A percentile compares a stretch with the other conserved stretches of the same genome.
Conservation (phyloP, 2,888 invertebrate genomes). For the Anthoptus insignis region DNA sequence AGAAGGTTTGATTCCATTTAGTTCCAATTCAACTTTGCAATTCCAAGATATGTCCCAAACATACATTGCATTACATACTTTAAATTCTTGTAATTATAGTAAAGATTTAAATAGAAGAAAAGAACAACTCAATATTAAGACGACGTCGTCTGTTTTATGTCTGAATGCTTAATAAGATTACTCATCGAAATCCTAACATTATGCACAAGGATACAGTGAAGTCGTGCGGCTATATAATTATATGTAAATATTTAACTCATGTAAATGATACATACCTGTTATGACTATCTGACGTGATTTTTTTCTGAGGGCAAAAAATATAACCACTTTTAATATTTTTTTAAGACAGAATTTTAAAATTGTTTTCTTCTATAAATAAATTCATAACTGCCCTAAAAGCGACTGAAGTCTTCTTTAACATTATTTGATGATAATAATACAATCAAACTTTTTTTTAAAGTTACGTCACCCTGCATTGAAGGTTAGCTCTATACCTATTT, state of each 20-base stretch:
- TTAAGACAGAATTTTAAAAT: no score
- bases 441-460: no score
- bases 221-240: slow-evolving; percentile 12
- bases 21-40: no score
- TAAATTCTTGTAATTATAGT: no score
- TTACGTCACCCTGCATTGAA: no score
- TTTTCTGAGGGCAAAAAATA: neutral
- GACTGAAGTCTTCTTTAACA: no score
- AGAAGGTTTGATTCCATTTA: no score
- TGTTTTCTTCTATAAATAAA: no score
- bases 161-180: slow-evolving; percentile 21
- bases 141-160: slow-evolving; percentile 1
- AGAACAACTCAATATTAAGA: neutral
- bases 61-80: neutral
- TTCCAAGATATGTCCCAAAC: no score
- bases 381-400: no score
- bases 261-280: slow-evolving; percentile 9
- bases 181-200: slow-evolving; percentile 19
- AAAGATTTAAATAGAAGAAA: neutral
- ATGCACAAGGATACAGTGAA: slow-evolving; percentile 9
- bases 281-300: slow-evolving; percentile 6
- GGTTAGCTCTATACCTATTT: no score
- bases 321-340: neutral
- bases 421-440: no score
- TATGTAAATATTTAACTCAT: slow-evolving; percentile 4